Base-by-base conservation (phyloP, 2,113 vertebrate genomes). In the Sinocyclocheilus rhinocerous region DNA sequence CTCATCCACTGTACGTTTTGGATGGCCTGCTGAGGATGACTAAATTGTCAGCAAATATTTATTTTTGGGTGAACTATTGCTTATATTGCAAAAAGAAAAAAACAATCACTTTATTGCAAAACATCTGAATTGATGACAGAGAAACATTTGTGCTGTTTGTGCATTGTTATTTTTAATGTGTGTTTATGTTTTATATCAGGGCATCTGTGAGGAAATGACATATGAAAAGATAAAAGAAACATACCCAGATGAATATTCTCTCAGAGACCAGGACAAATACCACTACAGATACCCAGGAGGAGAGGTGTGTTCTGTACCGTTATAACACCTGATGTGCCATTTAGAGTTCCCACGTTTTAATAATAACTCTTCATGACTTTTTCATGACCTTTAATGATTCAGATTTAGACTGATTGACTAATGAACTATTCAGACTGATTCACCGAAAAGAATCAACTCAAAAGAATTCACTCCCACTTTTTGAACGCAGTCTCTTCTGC, bases 141-240 rank as follows among this genome's bases (percentile, higher is more conserved):
- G 70, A 10, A 81, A 39, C 26, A 63, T 55, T 42, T 20, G 55
- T 26, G 83, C 48, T 36, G 20, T 57, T 77, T 88, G 15, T 88
- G 75, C 90, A 88, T 15, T 11, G 16, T 6, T 22, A 1, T 18
- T 33, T 83, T 82, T 55, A 48, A 36, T 10, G 0, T 42, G 20
- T 83, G 29, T 39, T 61, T 87, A 2, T 83, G 55, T 67, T 63
- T 1, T 85, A n/a, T 82, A 88, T 78, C 91, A 99, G 98, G 98
- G 98, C 0, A 95, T 97, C 6, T 99, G 97, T 91, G 98, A 99
- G 92, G 98, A 99, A 87, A 96, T 99, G 98, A 97, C 97, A 1
- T 99, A 99, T 0, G 91, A 94, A 0, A 95, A 93, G 88, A 99
- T 99, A 1, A 92, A 97, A 86, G 93, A 95, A 87, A 95, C 88